Evolutionary conservation across 2,797 vertebrate species (phyloP), one percentile per base, ranked within the genome.

Genomic region (Parauchenoglanis ngamensis): DNA sequence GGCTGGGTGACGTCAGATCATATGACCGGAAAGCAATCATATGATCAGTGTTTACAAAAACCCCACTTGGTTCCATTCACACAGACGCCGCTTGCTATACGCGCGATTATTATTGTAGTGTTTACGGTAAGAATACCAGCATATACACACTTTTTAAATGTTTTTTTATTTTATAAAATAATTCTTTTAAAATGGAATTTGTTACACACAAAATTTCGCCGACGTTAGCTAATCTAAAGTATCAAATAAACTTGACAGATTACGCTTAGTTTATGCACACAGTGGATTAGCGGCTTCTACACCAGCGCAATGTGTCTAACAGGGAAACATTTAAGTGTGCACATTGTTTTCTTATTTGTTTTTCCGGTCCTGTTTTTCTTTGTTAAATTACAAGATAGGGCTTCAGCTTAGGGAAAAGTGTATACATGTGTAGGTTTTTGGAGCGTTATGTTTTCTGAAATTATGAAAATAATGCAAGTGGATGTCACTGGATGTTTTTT

Each of bases 11-110:
- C 84, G 83, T 88, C 83, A 77, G 72, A 61, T 40, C 91, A 90
- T 40, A 85, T 91, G 91, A 90, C 89, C 90, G 88, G 91, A 89
- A 59, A 81, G 13, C 28, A 46, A 81, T 90, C 91, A 90, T 46
- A 89, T 90, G 90, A 91, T 85, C 63, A 35, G 70, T 91, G 85
- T 90, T 89, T 90, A 87, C 85, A 87, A 3, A 3, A 1, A 73
- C 0, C 73, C 68, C 67, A 25, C 0, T 3, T 49, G 21, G 44
- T 13, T 87, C 19, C 86, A 85, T 88, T 91, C 89, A 87, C 52
- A 28, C 76, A 49, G 59, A 76, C 80, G 65, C 70, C 4, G 23
- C 65, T 40, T 67, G 52, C 57, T 61, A 61, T 8, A 54, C 21
- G 11, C 35, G 11, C 11, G 11, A n/a, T n/a, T n/a, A 23, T 79